Evolutionary conservation across 2,888 invertebrate species (phyloP), one percentile per base, ranked within the genome.

Genomic region (Parapristionchus giblindavisi): DNA sequence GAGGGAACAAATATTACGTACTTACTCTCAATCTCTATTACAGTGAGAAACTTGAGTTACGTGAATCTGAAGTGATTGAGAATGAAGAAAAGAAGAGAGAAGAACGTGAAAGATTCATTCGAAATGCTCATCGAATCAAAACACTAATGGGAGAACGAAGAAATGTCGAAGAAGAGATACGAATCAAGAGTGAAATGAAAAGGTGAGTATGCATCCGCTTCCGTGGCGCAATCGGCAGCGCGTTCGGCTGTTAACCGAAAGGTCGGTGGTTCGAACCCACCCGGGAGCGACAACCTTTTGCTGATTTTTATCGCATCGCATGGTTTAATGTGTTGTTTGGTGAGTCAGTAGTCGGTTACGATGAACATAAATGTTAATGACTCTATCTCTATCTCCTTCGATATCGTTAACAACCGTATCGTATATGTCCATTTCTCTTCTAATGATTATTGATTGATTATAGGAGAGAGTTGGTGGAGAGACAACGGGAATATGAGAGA

Each of bases 161-260:
- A 29, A 43, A 21, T 29, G 71, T 71, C 14, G 38, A 56, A n/a
- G 71, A 71, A 1, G 40, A 71, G 32, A 71, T 71, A 32, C 71
- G 56, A 5, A 43, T 43, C 40, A 71, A 71, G 56, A 43, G 51
- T 1, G 71, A 58, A 40, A n/a, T 54, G 36, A 70, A 70, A 52
- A 70, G 70, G 70, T 70, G 36, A 68, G 54, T 5, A 14, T 6
- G 3, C 51, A 36, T n/a, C 58, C 68, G 81, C 81, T 81, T 80
- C 80, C 80, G 81, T 81, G 81, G 81, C 81, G 81, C 81, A 81
- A 81, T 81, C 79, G 81, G 81, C 80, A 85, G 85, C 85, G 85
- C 85, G 85, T 85, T 85, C 85, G 85, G 85, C 85, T 85, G 85
- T 85, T 85, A 85, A 85, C 85, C 85, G 85, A 85, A 85, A 85